Evolutionary conservation across 2,888 invertebrate species (phyloP), one percentile per base, ranked within the genome.

Genomic region (Drosophila helvetica): DNA sequence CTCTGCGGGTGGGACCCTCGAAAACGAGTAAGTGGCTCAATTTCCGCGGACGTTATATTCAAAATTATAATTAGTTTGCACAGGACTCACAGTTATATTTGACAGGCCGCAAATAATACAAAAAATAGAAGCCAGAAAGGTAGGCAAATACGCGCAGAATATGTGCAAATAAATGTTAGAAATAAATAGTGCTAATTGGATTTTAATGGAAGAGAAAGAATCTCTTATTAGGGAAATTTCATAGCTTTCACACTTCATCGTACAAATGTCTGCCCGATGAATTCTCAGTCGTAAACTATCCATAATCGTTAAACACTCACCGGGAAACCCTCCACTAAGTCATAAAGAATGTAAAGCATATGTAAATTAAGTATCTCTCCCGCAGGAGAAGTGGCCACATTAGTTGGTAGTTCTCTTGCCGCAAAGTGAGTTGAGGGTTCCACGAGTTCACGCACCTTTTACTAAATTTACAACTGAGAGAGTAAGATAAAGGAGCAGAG

Each of bases 291-390:
- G 43, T 56, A 47, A 30, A 8, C 56, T 22, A 68, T 60, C 33
- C 48, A 42, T 48, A 61, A 52, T 54, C 47, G 61, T 60, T 48
- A 50, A 54, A 51, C 18, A 52, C 53, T 55, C 33, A 38, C 12
- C 4, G 5, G 10, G 18, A 12, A 55, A 48, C 53, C 54, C 69
- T 59, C 60, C 76, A 48, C 55, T 51, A 54, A 19, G 52, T 18
- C 63, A 68, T 80, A 69, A 80, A 75, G 15, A 81, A 71, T 67
- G 66, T 70, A 66, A 78, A 38, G 38, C 78, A 82, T 78, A 38
- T 38, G 38, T n/a, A 86, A 86, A 86, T 82, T 84, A 82, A 82
- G 81, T 86, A 74, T 25, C 67, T 50, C 59, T 47, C 15, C 15
- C n/a, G 38, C 2, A 15, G n/a, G 38, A 38, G 15, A 38, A 38